A percentile compares a stretch with the other conserved stretches of the same genome.
Conservation (phyloP, 2,113 vertebrate genomes). For the Typhlomys cinereus region DNA sequence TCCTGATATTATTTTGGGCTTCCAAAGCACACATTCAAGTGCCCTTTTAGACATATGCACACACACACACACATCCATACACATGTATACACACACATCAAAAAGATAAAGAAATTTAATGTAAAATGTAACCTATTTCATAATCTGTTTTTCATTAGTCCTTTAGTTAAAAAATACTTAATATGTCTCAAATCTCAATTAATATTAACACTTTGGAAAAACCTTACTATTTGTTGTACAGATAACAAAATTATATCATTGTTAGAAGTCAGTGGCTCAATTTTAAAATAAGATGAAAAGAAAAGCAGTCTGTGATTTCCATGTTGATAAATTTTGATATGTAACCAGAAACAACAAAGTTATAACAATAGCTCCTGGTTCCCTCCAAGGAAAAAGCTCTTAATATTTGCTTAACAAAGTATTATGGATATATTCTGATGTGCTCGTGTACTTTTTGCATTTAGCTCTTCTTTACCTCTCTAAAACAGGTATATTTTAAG, state of each 20-base stretch:
- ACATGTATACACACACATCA: too few relatives aligned
- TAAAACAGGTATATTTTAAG: not conserved
- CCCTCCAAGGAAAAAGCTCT: not conserved
- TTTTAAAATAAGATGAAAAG: slow-evolving; percentile 9
- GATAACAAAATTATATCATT: not conserved
- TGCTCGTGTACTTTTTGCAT: not conserved
- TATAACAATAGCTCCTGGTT: too few relatives aligned
- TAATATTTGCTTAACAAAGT: not conserved
- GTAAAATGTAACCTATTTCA: too few relatives aligned
- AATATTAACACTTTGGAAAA: not conserved
- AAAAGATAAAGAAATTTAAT: too few relatives aligned
- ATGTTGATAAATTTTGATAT: not conserved
- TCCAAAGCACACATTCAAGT: too few relatives aligned
- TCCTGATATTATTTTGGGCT: too few relatives aligned
- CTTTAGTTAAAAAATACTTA: not conserved
- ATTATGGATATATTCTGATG: not conserved
- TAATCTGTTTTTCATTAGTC: not conserved
- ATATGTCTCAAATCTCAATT: not conserved
- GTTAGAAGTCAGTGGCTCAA: not conserved
- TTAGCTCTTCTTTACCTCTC: not conserved
- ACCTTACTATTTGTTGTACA: not conserved
- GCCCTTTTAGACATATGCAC: too few relatives aligned
- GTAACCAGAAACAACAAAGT: slow-evolving; percentile 12
- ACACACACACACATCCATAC: not conserved
- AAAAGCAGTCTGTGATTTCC: slow-evolving; percentile 9